Conservation (phyloP, 2,888 invertebrate species). For the Drosophila diplacantha region DNA sequence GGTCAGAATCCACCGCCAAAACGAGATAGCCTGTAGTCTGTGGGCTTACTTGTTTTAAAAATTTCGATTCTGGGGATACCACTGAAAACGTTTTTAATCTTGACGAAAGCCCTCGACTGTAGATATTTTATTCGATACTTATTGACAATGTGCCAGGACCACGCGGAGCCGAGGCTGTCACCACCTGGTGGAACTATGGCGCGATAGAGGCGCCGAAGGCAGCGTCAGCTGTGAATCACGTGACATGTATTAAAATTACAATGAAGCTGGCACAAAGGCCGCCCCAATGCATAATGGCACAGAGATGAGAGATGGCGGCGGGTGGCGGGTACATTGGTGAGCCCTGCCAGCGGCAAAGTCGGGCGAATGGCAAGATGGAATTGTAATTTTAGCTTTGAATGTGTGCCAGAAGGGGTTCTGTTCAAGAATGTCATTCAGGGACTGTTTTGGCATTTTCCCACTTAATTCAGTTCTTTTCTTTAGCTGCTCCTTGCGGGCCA, state of each 20-base stretch:
- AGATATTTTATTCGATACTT: not conserved
- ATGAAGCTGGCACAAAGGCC: conserved; percentile 29
- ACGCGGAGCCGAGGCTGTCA: conserved; percentile 13
- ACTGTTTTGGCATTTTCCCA: conserved; percentile 47
- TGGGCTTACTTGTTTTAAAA: no score
- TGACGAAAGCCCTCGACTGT: not conserved
- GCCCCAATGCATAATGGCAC: conserved; percentile 1
- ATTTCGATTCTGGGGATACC: not conserved
- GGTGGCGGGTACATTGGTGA: conserved; percentile 2
- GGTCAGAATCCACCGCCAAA: not conserved
- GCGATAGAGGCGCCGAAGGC: conserved; percentile 12
- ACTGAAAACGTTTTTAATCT: no score
- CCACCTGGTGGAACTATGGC: conserved; percentile 9
- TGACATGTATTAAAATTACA: conserved; percentile 47
- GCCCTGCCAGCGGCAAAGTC: conserved; percentile 29
- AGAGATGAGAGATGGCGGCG: not conserved
- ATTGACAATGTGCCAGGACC: conserved; percentile 21
- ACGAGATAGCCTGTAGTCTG: no score
- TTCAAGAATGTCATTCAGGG: conserved; percentile 25
- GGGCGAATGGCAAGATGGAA: conserved; percentile 5
- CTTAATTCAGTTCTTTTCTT: conserved; percentile 53
- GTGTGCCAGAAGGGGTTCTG: conserved; percentile 27
- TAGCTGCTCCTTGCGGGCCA: conserved; percentile 34
- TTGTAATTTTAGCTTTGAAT: conserved; percentile 45
- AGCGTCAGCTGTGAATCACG: conserved; percentile 44